Evolutionary conservation across 2,113 vertebrate genomes (phyloP), one percentile per base, ranked within the genome.

Genomic region (Amblyornis subalaris): DNA sequence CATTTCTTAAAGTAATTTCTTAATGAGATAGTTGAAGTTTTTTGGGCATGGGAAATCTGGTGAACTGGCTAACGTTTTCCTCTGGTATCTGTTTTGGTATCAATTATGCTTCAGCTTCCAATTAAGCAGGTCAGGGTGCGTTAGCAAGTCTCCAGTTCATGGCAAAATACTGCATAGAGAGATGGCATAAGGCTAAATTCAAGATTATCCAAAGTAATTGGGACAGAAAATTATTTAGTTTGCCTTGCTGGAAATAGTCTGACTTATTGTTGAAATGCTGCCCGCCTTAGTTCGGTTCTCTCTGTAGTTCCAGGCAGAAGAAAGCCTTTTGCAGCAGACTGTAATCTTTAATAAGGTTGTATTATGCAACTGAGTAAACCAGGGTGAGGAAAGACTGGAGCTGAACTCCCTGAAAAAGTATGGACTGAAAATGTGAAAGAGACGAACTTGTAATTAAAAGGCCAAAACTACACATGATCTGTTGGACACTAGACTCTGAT

Each of bases 171-270:
- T 84, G 64, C 88, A 76, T 6, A 29, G 79, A 75, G 90, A 74
- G 57, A 80, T 74, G 92, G 75, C 70, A 74, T 90, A 93, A 93
- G 94, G 85, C 84, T 92, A 93, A 92, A 89, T 83, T 91, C 93
- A 93, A 97, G 89, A 95, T 93, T 91, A 91, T 94, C 85, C 71
- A 21, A 93, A 94, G 83, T 94, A 95, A 95, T 94, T 96, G 84
- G 81, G 91, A 95, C 84, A 93, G 73, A 91, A 95, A 94, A 96
- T 93, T 73, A 93, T 85, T 95, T 90, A 72, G 79, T 93, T 92
- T 95, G 75, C 84, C 74, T 88, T 89, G 72, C 79, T 95, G 94
- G 86, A 95, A 94, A 73, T 88, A 76, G 57, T 78, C 67, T 88
- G 85, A 95, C 35, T 95, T 95, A 18, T 4, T 95, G 75, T 90